These are phyloP conservation scores for Phymanthus crucifer DNA, from an alignment of 92 coral and sea anemone species.

Conservation along the genomic window DNA sequence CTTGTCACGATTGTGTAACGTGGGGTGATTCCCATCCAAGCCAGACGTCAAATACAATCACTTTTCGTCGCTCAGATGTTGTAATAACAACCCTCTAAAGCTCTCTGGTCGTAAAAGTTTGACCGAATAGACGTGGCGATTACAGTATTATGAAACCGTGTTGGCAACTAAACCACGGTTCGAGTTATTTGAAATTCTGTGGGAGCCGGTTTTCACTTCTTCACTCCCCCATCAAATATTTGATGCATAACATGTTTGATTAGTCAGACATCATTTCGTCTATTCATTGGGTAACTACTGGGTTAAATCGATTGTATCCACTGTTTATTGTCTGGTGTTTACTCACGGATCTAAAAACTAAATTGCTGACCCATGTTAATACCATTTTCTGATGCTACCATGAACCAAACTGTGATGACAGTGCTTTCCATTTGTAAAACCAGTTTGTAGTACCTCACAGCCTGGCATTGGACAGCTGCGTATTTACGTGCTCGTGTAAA, in stretches of 20 bases:
- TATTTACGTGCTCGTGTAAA: background rate
- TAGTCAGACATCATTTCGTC: background rate
- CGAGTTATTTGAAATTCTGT: background rate
- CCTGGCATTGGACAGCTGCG: background rate
- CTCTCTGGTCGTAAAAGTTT: background rate
- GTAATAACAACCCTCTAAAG: background rate
- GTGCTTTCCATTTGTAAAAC: background rate
- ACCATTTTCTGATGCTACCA: too few relatives aligned
- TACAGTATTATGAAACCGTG: too few relatives aligned
- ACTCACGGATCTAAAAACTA: background rate
- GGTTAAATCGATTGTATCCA: background rate
- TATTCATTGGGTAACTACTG: background rate
- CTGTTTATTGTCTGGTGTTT: background rate
- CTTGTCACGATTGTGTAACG: background rate
- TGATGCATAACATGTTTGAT: background rate
- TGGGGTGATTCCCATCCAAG: constrained; percentile 14
- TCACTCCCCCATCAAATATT: background rate
- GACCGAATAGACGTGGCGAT: background rate
- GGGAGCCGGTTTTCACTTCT: background rate
- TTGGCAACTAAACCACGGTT: background rate
- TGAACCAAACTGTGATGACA: too few relatives aligned
- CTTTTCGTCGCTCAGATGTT: background rate
- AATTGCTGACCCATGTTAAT: too few relatives aligned
- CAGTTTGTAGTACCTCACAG: background rate
- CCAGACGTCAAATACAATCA: constrained; percentile 6